These are phyloP conservation scores for Buathra laborator DNA, from an alignment of 2,888 invertebrate species.

Conservation along the genomic window DNA sequence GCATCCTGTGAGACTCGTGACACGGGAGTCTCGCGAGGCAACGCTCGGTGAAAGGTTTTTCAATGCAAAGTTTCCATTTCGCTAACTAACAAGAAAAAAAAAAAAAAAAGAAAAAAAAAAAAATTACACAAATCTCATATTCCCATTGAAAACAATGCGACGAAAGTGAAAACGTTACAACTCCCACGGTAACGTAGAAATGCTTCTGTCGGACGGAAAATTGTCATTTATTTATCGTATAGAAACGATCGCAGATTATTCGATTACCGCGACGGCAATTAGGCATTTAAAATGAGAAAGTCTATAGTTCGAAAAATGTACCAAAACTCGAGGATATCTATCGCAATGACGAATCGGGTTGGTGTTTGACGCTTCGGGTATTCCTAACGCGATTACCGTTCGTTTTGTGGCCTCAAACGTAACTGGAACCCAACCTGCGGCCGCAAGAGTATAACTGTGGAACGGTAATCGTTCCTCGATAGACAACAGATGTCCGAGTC, in stretches of 20 bases:
- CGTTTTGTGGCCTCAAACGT: not conserved
- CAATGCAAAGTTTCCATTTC: conserved; percentile 49
- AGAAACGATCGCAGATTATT: conserved; percentile 15
- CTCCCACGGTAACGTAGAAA: conserved; percentile 29
- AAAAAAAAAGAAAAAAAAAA: not conserved
- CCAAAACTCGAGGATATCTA: not conserved
- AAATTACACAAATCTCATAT: not conserved
- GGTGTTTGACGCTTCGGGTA: conserved; percentile 13
- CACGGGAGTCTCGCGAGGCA: conserved; percentile 32
- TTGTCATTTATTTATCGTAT: conserved; percentile 19
- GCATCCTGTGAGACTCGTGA: conserved; percentile 46
- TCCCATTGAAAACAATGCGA: conserved; percentile 54
- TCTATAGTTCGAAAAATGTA: not conserved
- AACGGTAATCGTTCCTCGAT: conserved; percentile 29
- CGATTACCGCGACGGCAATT: not conserved
- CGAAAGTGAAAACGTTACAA: conserved; percentile 52
- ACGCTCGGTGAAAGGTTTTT: conserved; percentile 61
- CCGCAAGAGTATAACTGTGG: not conserved
- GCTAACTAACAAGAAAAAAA: not conserved
- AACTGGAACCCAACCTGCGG: conserved; percentile 21
- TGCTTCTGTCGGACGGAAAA: not conserved
- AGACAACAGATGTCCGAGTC: conserved; percentile 14
- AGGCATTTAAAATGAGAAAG: conserved; percentile 19
- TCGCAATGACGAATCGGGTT: not conserved
- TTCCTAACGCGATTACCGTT: conserved; percentile 32